Conservation (phyloP, 2,113 vertebrate species). For the Micronycteris hirsuta region DNA sequence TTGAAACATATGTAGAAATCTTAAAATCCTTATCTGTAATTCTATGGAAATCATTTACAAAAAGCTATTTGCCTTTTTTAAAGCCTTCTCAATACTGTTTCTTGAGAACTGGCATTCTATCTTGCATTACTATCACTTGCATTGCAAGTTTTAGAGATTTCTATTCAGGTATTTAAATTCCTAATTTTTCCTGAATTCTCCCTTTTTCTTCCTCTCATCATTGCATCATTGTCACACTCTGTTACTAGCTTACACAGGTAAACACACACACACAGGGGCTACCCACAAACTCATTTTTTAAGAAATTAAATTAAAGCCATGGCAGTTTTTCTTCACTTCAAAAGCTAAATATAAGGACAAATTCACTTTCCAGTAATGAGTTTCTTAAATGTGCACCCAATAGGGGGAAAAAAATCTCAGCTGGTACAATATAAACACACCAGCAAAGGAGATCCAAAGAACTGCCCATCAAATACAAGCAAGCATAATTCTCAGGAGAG, state of each 20-base stretch:
- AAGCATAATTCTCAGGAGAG: conserved; percentile 50
- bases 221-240: background rate
- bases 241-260: conserved; percentile 9
- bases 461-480: conserved; percentile 56
- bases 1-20: conserved; percentile 45
- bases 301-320: background rate
- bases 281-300: conserved; percentile 38
- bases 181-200: conserved; percentile 43
- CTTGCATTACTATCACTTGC: conserved; percentile 26
- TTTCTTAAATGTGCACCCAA: conserved; percentile 45
- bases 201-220: conserved; percentile 4
- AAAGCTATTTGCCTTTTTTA: conserved; percentile 43
- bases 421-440: conserved; percentile 41
- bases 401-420: background rate
- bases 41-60: conserved; percentile 34
- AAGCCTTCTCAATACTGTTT: conserved; percentile 31
- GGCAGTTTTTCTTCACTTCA: conserved; percentile 33
- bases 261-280: background rate
- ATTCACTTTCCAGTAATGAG: background rate
- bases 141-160: conserved; percentile 1
- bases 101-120: conserved; percentile 39
- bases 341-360: conserved; percentile 42
- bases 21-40: conserved; percentile 20
- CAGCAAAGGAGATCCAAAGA: conserved; percentile 48
- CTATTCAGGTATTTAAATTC: conserved; percentile 20